Evolutionary conservation across 92 coral and sea anemone species (phyloP), one percentile per base, ranked within the genome.

Genomic region (Palythoa heliodiscus): DNA sequence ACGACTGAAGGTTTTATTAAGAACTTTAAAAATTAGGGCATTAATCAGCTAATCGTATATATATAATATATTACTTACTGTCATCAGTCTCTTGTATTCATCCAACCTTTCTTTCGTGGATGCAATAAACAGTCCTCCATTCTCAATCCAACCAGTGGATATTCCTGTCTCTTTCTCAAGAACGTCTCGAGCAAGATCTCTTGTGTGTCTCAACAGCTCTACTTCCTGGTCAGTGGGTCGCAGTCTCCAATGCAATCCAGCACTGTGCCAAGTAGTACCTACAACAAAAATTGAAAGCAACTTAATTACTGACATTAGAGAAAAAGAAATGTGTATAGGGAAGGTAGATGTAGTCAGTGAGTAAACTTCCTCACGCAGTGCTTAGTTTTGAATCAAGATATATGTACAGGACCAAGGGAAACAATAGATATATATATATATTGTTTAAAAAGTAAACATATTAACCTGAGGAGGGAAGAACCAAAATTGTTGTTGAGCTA

Each of bases 211-310:
- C 53, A 96, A 81, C 12, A 96, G 76, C 40, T 96, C 99, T 47
- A 94, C 93, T 29, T 96, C 99, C 57, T 92, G 96, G 86, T 96
- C 99, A 72, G 93, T 91, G 23, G 99, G 99, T 52, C 99, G 86
- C 14, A 96, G 92, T 82, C 98, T 87, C 98, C 98, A 96, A 2
- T 92, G 86, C 52, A 96, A 85, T 15, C 99, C 99, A 55, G 99
- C 99, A 89, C 99, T 96, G 55, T 96, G 99, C 99, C 99, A 96
- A 25, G 99, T 96, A 25, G 99, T 96, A 71, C 99, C 84, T 80
- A 47, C 9, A 63, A 20, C 7, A 63, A 63, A 4, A 63, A 19
- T 10, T 29, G 19, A 63, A 7, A n/a, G 35, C 5, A 63, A 63
- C 69, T 43, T 43, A 43, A 8, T 8, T 29, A 29, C 35, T 29